phyloP scores from a whole-genome alignment of 2,113 vertebrate genomes.

The human region DNA sequence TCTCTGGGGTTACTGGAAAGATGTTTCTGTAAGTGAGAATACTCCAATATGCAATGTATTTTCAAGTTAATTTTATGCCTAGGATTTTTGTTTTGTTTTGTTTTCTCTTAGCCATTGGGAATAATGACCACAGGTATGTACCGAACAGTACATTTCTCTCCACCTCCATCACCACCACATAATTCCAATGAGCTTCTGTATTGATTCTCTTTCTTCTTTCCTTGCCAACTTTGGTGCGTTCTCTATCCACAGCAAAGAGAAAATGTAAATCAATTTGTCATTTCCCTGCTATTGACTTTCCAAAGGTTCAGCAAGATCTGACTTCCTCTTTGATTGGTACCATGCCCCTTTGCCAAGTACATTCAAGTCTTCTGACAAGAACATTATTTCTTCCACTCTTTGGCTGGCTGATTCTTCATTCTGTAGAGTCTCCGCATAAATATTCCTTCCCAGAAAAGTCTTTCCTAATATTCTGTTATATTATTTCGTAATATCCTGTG shows the following conservation, averaged over 20 bases:
- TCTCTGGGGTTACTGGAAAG: not conserved
- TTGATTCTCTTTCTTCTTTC: not conserved
- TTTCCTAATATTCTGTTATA: not conserved
- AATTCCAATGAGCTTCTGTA: not conserved
- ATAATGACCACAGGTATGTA: not conserved
- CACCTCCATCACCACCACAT: too few species aligned
- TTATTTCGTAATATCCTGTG: not conserved
- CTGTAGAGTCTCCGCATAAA: not conserved
- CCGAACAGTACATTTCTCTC: not conserved
- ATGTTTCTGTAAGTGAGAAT: constrained; percentile 29
- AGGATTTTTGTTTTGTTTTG: not conserved
- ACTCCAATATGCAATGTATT: not conserved
- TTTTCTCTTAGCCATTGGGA: not conserved
- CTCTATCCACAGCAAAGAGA: not conserved
- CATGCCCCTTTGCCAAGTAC: not conserved
- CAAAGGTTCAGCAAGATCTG: not conserved
- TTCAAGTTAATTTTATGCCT: constrained; percentile 52
- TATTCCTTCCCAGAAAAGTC: not conserved
- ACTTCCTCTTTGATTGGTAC: not conserved
- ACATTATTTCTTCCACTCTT: not conserved
- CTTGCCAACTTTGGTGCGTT: not conserved
- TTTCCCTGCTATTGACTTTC: not conserved
- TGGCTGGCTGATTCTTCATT: not conserved
- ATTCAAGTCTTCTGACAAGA: not conserved
- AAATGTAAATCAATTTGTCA: not conserved